Evolutionary conservation across 2,888 invertebrate species (phyloP), one percentile per base, ranked within the genome.

Genomic region (Odiellus spinosus): DNA sequence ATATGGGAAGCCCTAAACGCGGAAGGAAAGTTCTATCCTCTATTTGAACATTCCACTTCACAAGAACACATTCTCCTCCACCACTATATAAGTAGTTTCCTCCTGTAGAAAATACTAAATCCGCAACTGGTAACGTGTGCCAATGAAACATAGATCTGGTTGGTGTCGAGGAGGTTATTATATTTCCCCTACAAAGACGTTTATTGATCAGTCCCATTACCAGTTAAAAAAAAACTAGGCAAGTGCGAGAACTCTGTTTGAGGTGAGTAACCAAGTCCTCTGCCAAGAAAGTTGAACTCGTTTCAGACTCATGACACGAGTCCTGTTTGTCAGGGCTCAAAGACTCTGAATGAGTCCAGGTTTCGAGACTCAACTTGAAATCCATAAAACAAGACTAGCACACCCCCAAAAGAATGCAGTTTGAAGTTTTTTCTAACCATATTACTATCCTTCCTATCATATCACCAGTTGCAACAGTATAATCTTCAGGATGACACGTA

Each of bases 31-130:
- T 65, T 55, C 26, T 41, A 33, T 48, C 38, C 8, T 47, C 43
- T 11, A 38, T 41, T 15, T 40, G 40, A 18, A 76, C 52, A 44
- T 71, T 69, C 86, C 85, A 86, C 62, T 77, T 78, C 0, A 85
- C 82, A 44, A 86, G 63, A 1, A 82, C 82, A 59, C 76, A 73
- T 63, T 86, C 86, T 41, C 72, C 71, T n/a, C 81, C 85, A 8
- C 82, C 82, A 57, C 80, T 80, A 57, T 76, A 78, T 61, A 85
- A 73, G 54, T 75, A 71, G 52, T 56, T 55, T 69, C 72, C 73
- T 59, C 67, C 66, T 14, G 62, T 53, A 11, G 82, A 76, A 60
- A 82, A 84, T 1, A 69, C 67, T 14, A 85, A 61, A 59, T 77
- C 75, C 40, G 71, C 69, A 1, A 83, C 76, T 32, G 77, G 73